Percentiles rank a stretch among this genome's conserved stretches.
Conservation (phyloP, 2,797 vertebrate species). For the Limosa lapponica region DNA sequence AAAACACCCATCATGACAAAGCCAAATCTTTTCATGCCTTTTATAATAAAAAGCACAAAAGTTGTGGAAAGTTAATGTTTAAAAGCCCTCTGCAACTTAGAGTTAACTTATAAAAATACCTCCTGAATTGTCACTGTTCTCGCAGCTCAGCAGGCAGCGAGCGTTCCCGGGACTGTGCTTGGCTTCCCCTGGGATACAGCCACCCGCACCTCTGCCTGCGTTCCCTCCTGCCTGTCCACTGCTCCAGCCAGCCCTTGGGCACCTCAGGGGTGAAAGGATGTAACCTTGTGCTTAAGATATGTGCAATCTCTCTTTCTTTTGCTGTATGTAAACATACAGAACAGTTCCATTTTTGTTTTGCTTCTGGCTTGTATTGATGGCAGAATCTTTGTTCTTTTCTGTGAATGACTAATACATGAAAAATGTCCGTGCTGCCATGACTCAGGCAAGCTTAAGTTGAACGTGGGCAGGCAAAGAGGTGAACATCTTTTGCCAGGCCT, state of each 20-base stretch:
- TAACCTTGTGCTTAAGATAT: background rate
- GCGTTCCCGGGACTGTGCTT: background rate
- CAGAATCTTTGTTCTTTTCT: background rate
- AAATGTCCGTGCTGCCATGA: background rate
- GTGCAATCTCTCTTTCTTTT: background rate
- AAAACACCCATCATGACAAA: background rate
- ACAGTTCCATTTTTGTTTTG: background rate
- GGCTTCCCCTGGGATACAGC: background rate
- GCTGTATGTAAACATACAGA: background rate
- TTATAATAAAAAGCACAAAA: background rate
- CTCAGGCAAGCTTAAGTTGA: background rate
- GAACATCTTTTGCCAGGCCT: background rate
- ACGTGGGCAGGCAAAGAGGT: background rate
- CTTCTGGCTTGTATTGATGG: background rate
- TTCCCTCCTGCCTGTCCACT: background rate
- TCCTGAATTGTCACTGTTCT: background rate
- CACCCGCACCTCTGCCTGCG: background rate
- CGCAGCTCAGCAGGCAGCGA: background rate
- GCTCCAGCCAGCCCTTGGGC: background rate
- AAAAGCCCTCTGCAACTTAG: background rate
- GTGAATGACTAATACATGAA: background rate
- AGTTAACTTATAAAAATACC: background rate
- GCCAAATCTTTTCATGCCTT: background rate
- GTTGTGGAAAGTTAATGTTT: background rate
- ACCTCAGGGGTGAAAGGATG: accelerated